These are phyloP conservation scores for Acanthosoma haemorrhoidale DNA, from an alignment of 2,888 invertebrate species.

Conservation along the genomic window DNA sequence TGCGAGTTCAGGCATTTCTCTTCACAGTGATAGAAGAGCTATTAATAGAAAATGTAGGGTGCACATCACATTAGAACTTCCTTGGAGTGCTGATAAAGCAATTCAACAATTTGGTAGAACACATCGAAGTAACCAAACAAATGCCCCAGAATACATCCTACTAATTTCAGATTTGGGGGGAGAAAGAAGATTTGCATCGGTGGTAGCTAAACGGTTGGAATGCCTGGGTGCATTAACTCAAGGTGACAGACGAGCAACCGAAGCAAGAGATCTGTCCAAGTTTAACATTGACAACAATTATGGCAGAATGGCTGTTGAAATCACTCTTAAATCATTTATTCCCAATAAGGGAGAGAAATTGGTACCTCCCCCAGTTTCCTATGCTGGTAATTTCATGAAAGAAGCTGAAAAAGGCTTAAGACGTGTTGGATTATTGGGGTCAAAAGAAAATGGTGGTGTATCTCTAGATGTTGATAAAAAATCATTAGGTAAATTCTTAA, in stretches of 20 bases:
- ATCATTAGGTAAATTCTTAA: constrained; percentile 59
- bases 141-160: constrained; percentile 60
- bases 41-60: constrained; percentile 55
- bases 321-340: constrained; percentile 53
- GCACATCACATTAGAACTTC: constrained; percentile 60
- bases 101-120: constrained; percentile 64
- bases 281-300: constrained; percentile 62
- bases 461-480: constrained; percentile 50
- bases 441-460: constrained; percentile 45
- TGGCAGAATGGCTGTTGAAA: constrained; percentile 55
- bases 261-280: constrained; percentile 56
- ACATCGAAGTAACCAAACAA: constrained; percentile 60
- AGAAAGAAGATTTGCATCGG: constrained; percentile 59
- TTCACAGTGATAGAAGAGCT: constrained; percentile 57
- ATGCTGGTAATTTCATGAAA: constrained; percentile 53
- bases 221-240: constrained; percentile 61
- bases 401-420: constrained; percentile 54
- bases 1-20: constrained; percentile 57
- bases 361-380: constrained; percentile 54
- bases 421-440: constrained; percentile 54
- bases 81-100: constrained; percentile 63
- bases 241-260: constrained; percentile 60
- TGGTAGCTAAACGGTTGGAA: constrained; percentile 60
- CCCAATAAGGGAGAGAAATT: constrained; percentile 45
- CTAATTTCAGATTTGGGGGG: constrained; percentile 61